Base-by-base conservation (phyloP, 2,113 vertebrate genomes). In the Lycaon pictus region DNA sequence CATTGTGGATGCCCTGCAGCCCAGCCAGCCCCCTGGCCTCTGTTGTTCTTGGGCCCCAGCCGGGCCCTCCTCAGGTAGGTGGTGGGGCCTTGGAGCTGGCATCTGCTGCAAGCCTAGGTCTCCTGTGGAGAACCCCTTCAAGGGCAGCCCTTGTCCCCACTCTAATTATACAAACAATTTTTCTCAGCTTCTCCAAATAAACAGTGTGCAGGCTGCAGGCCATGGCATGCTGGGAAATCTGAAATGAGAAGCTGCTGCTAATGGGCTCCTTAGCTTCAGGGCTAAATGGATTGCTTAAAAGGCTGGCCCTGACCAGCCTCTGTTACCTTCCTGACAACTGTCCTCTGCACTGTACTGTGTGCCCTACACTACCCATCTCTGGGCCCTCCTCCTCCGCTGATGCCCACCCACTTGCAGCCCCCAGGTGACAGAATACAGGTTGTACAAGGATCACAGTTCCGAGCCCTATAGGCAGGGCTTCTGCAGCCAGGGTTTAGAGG, bases 151-250 rank as follows among this genome's bases (percentile, higher is more conserved):
- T 98, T 96, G 97, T 97, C 97, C 97, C 96, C 63, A 83, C 96
- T 98, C 97, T 98, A 98, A 99, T 99, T 98, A 98, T 98, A 98
- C 98, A 98, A 98, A 98, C 98, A 98, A 98, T 98, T 98, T 98
- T 98, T 98, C 98, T 98, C 88, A 17, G 97, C 98, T 98, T 99
- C 98, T 99, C 97, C 98, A 98, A 98, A 98, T 98, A 99, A 98
- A 99, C 98, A 98, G 97, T 96, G 98, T 13, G 20, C 92, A 96
- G 98, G 98, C 97, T 98, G 98, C 1, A 90, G 97, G 97, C 97
- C 97, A 71, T 29, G 20, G 98, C 97, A 98, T 95, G 97, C 97
- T 98, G 98, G 98, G 98, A 98, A 98, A 98, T 98, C 97, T 98
- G 98, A 98, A 98, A 95, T 69, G 97, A 98, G 98, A 98, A 97